Conservation (phyloP, 2,888 invertebrate species). For the Tridacna gigas region DNA sequence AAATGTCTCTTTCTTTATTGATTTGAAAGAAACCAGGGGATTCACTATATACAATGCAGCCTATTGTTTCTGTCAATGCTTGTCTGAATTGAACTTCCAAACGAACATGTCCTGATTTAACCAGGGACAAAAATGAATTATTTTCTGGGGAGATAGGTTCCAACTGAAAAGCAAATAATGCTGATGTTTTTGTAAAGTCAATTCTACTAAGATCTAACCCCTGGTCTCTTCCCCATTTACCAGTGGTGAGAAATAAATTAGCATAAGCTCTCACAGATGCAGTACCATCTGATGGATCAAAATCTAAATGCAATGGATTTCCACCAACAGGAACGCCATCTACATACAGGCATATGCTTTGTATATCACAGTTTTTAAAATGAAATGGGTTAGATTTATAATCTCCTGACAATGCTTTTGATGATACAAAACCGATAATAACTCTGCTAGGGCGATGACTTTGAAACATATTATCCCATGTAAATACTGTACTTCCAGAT, state of each 20-base stretch:
- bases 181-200: slow-evolving; percentile 29
- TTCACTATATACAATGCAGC: slow-evolving; percentile 33
- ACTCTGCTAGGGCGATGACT: slow-evolving; percentile 39
- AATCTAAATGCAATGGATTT: slow-evolving; percentile 49
- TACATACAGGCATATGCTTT: slow-evolving; percentile 43
- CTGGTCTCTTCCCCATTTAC: slow-evolving; percentile 35
- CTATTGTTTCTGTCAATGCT: slow-evolving; percentile 19
- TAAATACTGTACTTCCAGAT: slow-evolving; percentile 44
- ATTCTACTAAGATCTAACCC: slow-evolving; percentile 35
- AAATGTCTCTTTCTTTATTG: slow-evolving; percentile 15
- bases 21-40: slow-evolving; percentile 27
- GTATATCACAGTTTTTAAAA: slow-evolving; percentile 45
- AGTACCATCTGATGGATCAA: slow-evolving; percentile 21
- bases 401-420: slow-evolving; percentile 38
- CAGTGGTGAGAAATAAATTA: slow-evolving; percentile 35
- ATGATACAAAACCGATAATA: slow-evolving; percentile 47
- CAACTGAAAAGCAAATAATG: slow-evolving; percentile 47
- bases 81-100: slow-evolving; percentile 20
- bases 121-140: slow-evolving; percentile 16
- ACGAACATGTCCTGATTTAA: slow-evolving; percentile 28
- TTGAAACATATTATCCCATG: slow-evolving; percentile 54
- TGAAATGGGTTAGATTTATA: slow-evolving; percentile 55
- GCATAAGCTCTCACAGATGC: slow-evolving; percentile 38
- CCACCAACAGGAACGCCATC: slow-evolving; percentile 49
- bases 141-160: slow-evolving; percentile 35